These are phyloP conservation scores for Pandemis heparana DNA, from an alignment of 2,888 invertebrate species.

Conservation along the genomic window DNA sequence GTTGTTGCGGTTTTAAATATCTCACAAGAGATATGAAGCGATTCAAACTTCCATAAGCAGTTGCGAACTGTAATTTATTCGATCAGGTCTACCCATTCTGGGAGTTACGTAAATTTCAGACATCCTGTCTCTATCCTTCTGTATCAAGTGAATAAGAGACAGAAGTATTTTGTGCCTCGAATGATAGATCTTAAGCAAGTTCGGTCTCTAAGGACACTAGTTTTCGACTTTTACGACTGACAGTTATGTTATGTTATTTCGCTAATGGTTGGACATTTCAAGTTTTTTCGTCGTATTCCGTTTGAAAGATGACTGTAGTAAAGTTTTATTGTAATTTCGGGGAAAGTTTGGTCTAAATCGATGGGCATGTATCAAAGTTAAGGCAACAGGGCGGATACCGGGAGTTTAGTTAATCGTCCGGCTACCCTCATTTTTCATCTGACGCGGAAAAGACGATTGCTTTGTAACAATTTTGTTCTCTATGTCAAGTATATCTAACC, in stretches of 20 bases:
- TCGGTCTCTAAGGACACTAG: conserved; percentile 13
- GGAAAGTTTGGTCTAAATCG: conserved; percentile 8
- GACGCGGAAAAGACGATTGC: not conserved
- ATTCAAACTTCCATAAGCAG: conserved; percentile 19
- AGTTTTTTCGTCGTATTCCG: conserved; percentile 16
- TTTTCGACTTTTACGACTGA: conserved; percentile 13
- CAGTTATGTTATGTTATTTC: conserved; percentile 27
- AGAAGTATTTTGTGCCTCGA: not conserved
- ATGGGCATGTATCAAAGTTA: not conserved
- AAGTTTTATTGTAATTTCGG: conserved; percentile 11
- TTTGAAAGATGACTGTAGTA: conserved; percentile 17
- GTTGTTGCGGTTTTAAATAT: conserved; percentile 35
- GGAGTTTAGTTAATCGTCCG: not conserved
- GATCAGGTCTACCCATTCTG: not conserved
- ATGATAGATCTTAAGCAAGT: not conserved
- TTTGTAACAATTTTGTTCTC: not conserved
- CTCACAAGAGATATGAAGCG: conserved; percentile 20
- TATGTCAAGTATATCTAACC: not conserved
- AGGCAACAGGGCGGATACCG: not conserved
- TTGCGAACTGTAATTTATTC: conserved; percentile 21
- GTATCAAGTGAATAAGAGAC: not conserved
- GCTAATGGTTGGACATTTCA: conserved; percentile 27
- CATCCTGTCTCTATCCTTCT: not conserved
- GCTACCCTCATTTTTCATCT: conserved; percentile 7
- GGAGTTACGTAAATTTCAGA: not conserved